phyloP scores from a whole-genome alignment of 1,140 invertebrate genomes.

The Saxidomus purpurata region DNA sequence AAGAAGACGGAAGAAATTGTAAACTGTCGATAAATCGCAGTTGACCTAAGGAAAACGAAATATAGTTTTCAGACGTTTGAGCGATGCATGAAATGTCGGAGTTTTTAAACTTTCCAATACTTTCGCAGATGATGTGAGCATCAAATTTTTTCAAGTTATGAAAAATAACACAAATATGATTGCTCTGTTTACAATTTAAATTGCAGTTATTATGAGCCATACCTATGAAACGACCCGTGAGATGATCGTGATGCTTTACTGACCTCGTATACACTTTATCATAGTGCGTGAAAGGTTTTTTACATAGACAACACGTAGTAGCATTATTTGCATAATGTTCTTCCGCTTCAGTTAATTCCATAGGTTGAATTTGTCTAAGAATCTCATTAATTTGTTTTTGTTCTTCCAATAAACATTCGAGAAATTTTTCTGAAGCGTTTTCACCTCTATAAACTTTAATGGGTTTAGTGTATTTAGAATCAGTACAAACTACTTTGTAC shows the following conservation, averaged over 20 bases:
- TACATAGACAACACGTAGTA: too few relatives aligned
- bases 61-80: slow-evolving; percentile 84
- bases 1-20: slow-evolving; percentile 35
- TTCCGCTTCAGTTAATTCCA: too few relatives aligned
- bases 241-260: slow-evolving; percentile 51
- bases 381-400: too few relatives aligned
- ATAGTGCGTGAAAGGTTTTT: not conserved
- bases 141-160: slow-evolving; percentile 85
- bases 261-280: not conserved
- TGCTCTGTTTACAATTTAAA: slow-evolving; percentile 24
- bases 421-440: not conserved
- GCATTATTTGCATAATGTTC: too few relatives aligned
- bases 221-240: slow-evolving; percentile 29
- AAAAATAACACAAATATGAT: slow-evolving; percentile 82
- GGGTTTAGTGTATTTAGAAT: not conserved
- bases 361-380: too few relatives aligned
- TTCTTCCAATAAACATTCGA: not conserved
- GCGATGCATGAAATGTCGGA: too few relatives aligned
- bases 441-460: not conserved
- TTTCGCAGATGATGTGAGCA: slow-evolving; percentile 81
- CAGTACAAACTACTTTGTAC: not conserved
- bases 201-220: slow-evolving; percentile 42
- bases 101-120: slow-evolving; percentile 72
- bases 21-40: slow-evolving; percentile 59
- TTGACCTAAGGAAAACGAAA: slow-evolving; percentile 59